Percentiles rank a stretch among this genome's conserved stretches.
Evolutionary conservation across 2,888 invertebrate species (phyloP).

Genomic region (Nipponacmea schrenckii): DNA sequence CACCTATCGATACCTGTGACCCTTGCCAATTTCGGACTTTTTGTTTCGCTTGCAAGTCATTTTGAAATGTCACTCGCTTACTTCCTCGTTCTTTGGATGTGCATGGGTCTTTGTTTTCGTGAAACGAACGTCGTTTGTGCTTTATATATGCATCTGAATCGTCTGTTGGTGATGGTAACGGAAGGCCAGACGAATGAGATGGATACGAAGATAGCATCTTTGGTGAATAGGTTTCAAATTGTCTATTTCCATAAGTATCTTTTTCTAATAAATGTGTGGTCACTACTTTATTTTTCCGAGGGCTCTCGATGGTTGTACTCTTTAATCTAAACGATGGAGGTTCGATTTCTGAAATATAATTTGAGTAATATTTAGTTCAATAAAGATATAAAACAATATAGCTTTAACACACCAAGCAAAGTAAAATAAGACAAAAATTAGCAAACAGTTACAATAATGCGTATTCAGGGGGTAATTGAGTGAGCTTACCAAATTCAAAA

Average conservation of each 20-base stretch:
- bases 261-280: not conserved
- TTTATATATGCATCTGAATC: not conserved
- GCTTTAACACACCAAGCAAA: no score
- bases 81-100: not conserved
- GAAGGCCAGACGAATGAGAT: not conserved
- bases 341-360: no score
- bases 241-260: not conserved
- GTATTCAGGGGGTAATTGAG: no score
- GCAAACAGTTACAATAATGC: no score
- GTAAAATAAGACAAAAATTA: no score
- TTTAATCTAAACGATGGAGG: no score
- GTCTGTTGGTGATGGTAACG: not conserved
- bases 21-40: not conserved
- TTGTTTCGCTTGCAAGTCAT: conserved; percentile 1
- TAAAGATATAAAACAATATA: no score
- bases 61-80: conserved; percentile 1
- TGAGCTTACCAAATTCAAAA: no score
- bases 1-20: not conserved
- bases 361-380: no score
- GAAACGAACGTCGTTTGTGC: not conserved
- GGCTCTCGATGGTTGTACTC: not conserved
- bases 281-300: not conserved
- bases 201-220: not conserved
- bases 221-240: not conserved
- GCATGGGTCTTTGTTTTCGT: not conserved